A percentile compares a stretch with the other conserved stretches of the same genome.
phyloP scores from a whole-genome alignment of 1,140 invertebrate species.

The Ditylenchus dipsaci region DNA sequence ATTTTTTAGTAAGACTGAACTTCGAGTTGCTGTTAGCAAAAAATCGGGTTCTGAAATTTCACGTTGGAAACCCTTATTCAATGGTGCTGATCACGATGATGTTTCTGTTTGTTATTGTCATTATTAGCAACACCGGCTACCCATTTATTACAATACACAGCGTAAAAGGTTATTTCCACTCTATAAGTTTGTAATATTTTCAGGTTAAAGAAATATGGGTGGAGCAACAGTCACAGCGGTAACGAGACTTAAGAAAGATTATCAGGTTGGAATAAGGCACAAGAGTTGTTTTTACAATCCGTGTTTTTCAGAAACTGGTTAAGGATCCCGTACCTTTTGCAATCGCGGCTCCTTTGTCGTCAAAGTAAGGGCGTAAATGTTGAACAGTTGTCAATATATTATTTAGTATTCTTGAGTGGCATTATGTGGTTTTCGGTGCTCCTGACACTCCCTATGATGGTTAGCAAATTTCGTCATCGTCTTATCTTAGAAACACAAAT shows the following conservation, averaged over 20 bases:
- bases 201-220: not conserved
- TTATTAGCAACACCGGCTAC: too few species aligned
- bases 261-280: constrained; percentile 56
- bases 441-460: constrained; percentile 84
- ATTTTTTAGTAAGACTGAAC: too few species aligned
- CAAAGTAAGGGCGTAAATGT: constrained; percentile 45
- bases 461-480: not conserved
- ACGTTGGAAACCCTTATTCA: too few species aligned
- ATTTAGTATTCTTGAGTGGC: constrained; percentile 89
- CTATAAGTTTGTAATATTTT: too few species aligned
- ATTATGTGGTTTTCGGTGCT: constrained; percentile 85
- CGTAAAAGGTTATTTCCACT: too few species aligned
- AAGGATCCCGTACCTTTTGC: constrained; percentile 93
- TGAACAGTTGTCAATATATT: too few species aligned
- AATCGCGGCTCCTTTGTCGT: constrained; percentile 79
- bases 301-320: constrained; percentile 70
- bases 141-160: too few species aligned
- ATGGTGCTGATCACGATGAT: too few species aligned
- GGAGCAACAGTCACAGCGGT: constrained; percentile 65
- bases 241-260: constrained; percentile 86
- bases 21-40: too few species aligned
- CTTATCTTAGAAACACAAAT: not conserved
- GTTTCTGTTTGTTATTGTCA: too few species aligned
- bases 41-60: too few species aligned
- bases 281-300: too few species aligned